A percentile compares a stretch with the other conserved stretches of the same genome.
Conservation (phyloP, 1,140 invertebrate genomes). For the Coptotermes formosanus region DNA sequence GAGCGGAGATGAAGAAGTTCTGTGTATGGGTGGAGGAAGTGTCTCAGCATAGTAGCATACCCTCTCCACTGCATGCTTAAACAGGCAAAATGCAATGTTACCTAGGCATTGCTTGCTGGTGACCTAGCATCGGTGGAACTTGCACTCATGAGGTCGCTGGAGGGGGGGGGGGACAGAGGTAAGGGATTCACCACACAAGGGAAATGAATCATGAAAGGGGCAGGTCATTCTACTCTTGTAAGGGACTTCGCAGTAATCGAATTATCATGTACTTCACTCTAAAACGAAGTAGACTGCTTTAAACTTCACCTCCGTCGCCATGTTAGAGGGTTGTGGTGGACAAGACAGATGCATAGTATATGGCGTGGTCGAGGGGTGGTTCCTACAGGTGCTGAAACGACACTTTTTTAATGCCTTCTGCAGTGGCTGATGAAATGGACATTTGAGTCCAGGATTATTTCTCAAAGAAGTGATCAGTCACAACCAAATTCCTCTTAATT, state of each 20-base stretch:
- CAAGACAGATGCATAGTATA: background rate
- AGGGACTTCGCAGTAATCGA: conserved; percentile 22
- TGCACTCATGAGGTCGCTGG: background rate
- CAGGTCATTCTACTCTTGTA: background rate
- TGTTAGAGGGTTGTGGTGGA: background rate
- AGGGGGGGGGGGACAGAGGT: background rate
- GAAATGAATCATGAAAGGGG: conserved; percentile 25
- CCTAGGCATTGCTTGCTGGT: background rate
- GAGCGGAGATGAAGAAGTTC: background rate
- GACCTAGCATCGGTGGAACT: conserved; percentile 20
- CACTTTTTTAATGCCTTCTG: background rate
- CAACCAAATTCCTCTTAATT: no score
- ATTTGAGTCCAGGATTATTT: no score
- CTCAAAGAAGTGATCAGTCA: no score
- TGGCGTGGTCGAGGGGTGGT: background rate
- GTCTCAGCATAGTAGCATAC: background rate
- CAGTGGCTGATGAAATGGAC: background rate
- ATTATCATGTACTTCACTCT: conserved; percentile 12
- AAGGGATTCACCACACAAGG: background rate
- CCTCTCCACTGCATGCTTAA: background rate
- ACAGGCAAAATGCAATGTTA: background rate
- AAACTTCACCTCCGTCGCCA: background rate
- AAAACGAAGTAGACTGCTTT: conserved; percentile 6
- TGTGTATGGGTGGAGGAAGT: background rate
- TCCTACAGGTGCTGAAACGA: background rate